Conservation (phyloP, 2,888 invertebrate genomes). For the Laothoe populi region DNA sequence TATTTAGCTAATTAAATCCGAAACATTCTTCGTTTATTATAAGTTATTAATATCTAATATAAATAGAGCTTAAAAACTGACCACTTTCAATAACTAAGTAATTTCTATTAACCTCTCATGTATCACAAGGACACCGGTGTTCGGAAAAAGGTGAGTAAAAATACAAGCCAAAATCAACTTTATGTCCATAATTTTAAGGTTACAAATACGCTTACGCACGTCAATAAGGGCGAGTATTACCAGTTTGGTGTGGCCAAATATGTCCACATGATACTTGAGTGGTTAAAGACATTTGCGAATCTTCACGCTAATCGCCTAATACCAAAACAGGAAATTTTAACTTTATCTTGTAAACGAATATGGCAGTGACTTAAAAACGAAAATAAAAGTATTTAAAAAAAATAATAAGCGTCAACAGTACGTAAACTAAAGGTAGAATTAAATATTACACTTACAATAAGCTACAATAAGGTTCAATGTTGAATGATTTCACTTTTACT, state of each 20-base stretch:
- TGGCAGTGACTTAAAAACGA: slow-evolving; percentile 70
- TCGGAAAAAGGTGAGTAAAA: too few species aligned
- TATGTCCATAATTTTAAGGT: too few species aligned
- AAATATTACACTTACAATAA: slow-evolving; percentile 17
- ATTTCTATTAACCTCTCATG: slow-evolving; percentile 36
- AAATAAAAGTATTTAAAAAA: slow-evolving; percentile 54
- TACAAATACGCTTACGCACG: too few species aligned
- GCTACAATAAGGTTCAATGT: slow-evolving; percentile 13
- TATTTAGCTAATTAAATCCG: slow-evolving; percentile 38
- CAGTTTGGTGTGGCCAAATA: too few species aligned
- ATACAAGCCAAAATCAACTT: too few species aligned
- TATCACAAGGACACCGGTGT: too few species aligned
- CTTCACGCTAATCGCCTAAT: slow-evolving; percentile 34
- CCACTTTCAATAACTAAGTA: slow-evolving; percentile 30
- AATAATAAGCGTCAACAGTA: slow-evolving; percentile 74
- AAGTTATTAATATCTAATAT: slow-evolving; percentile 37
- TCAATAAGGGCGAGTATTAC: too few species aligned
- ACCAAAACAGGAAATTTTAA: slow-evolving; percentile 37
- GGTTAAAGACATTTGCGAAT: slow-evolving; percentile 21
- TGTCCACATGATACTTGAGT: too few species aligned
- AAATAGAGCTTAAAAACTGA: slow-evolving; percentile 34
- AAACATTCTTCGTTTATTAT: slow-evolving; percentile 26
- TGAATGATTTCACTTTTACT: slow-evolving; percentile 17
- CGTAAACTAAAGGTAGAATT: slow-evolving; percentile 14
- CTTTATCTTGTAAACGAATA: slow-evolving; percentile 47